phyloP scores from a whole-genome alignment of 2,888 invertebrate species.

The Acanthococcus lagerstroemiae region DNA sequence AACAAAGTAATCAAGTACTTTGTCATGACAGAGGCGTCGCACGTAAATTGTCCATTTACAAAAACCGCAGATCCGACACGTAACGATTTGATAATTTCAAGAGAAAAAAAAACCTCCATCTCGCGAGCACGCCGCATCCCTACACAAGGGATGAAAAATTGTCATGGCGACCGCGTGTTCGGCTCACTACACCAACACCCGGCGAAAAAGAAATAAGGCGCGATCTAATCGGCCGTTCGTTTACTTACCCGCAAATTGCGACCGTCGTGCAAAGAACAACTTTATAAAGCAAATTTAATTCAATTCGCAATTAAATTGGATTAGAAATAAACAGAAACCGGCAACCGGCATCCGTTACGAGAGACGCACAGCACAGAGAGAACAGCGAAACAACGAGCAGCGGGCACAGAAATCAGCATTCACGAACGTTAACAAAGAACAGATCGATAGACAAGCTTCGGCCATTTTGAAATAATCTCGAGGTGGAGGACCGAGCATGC shows the following conservation, averaged over 20 bases:
- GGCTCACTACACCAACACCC: background rate
- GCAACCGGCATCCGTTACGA: background rate
- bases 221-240: too few relatives aligned
- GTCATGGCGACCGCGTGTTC: conserved; percentile 27
- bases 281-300: too few relatives aligned
- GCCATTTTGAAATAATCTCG: conserved; percentile 24
- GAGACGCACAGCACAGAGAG: too few relatives aligned
- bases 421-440: conserved; percentile 21
- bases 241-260: too few relatives aligned
- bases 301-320: background rate
- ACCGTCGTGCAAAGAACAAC: too few relatives aligned
- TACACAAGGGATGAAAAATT: conserved; percentile 19
- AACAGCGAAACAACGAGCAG: background rate
- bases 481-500: conserved; percentile 1
- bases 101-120: too few relatives aligned
- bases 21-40: too few relatives aligned
- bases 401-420: background rate
- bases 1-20: background rate
- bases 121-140: conserved; percentile 12
- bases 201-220: too few relatives aligned
- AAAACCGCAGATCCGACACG: too few relatives aligned
- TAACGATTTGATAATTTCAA: too few relatives aligned
- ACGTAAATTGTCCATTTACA: too few relatives aligned
- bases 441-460: conserved; percentile 22
- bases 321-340: background rate